Percentiles rank a stretch among this genome's conserved stretches.
Evolutionary conservation across 2,888 invertebrate genomes (phyloP).

Genomic region (Microctonus aethiopoides): DNA sequence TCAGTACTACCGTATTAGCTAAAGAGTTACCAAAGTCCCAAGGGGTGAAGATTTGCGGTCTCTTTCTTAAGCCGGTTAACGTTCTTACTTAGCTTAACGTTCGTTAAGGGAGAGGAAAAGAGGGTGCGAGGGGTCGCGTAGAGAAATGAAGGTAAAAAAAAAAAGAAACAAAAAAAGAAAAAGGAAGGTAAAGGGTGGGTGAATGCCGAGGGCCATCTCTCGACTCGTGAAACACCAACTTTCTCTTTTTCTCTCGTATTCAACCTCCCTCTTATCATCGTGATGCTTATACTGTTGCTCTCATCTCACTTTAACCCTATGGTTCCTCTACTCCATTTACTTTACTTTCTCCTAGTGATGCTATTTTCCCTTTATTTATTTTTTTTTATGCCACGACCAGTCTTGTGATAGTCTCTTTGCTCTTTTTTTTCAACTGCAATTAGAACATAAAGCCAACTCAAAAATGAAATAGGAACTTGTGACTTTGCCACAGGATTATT

Average conservation of each 20-base stretch:
- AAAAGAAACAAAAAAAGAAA: slow-evolving; percentile 9
- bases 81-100: slow-evolving; percentile 55
- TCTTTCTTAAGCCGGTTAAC: slow-evolving; percentile 50
- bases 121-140: not conserved
- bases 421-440: slow-evolving; percentile 12
- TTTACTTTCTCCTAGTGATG: not conserved
- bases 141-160: slow-evolving; percentile 20
- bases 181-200: slow-evolving; percentile 1
- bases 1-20: slow-evolving; percentile 53
- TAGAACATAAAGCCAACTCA: slow-evolving; percentile 17
- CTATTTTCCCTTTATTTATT: not conserved
- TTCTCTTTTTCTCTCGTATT: slow-evolving; percentile 15
- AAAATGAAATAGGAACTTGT: slow-evolving; percentile 1
- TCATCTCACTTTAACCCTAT: slow-evolving; percentile 3
- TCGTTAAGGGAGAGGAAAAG: slow-evolving; percentile 45
- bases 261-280: too few species aligned
- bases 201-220: slow-evolving; percentile 31
- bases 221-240: slow-evolving; percentile 35
- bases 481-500: not conserved
- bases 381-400: not conserved
- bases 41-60: slow-evolving; percentile 34
- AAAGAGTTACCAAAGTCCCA: slow-evolving; percentile 54
- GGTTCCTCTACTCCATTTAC: not conserved
- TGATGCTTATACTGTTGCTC: slow-evolving; percentile 14
- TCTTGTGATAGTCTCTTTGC: not conserved